Percentiles rank a stretch among this genome's conserved stretches.
These are phyloP conservation scores for Drosophila kanekoi DNA, from an alignment of 2,888 invertebrate species.

Conservation along the genomic window DNA sequence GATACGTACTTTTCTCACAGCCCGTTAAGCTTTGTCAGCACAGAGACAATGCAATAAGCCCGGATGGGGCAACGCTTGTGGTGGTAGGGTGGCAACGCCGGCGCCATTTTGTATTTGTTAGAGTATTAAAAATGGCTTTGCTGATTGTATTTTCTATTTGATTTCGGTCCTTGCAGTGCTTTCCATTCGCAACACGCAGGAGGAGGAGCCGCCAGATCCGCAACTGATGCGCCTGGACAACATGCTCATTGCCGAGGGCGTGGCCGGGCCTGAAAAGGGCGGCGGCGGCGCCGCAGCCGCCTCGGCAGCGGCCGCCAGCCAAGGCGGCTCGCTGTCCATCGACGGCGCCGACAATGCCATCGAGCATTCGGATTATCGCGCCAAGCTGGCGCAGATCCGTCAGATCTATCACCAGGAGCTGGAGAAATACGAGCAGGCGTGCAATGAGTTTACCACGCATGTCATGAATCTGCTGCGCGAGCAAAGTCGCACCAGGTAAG, in stretches of 20 bases:
- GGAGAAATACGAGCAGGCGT: slow-evolving; percentile 99
- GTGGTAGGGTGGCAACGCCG: too few relatives aligned
- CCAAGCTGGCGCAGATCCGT: slow-evolving; percentile 98
- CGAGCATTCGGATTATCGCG: slow-evolving; percentile 99
- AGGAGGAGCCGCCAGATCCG: slow-evolving; percentile 99
- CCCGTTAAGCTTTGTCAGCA: neutral
- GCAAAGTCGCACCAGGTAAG: slow-evolving; percentile 93
- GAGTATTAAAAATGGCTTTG: slow-evolving; percentile 2
- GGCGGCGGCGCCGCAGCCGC: slow-evolving; percentile 95
- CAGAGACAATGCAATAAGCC: too few relatives aligned
- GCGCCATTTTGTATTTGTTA: too few relatives aligned
- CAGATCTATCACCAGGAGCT: slow-evolving; percentile 99
- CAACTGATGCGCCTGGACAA: slow-evolving; percentile 99
- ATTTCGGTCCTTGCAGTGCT: slow-evolving; percentile 88
- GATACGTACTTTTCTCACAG: slow-evolving; percentile 38
- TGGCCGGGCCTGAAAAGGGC: slow-evolving; percentile 97
- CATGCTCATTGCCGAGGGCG: slow-evolving; percentile 99
- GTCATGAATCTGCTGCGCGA: slow-evolving; percentile 98
- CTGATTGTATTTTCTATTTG: slow-evolving; percentile 15
- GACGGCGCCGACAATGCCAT: slow-evolving; percentile 94
- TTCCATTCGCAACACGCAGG: slow-evolving; percentile 97
- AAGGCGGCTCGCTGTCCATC: slow-evolving; percentile 86
- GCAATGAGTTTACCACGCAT: slow-evolving; percentile 99
- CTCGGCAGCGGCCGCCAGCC: slow-evolving; percentile 94
- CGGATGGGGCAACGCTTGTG: too few relatives aligned